Base-by-base conservation (phyloP, 1,140 invertebrate genomes). In the Cyclina sinensis region DNA sequence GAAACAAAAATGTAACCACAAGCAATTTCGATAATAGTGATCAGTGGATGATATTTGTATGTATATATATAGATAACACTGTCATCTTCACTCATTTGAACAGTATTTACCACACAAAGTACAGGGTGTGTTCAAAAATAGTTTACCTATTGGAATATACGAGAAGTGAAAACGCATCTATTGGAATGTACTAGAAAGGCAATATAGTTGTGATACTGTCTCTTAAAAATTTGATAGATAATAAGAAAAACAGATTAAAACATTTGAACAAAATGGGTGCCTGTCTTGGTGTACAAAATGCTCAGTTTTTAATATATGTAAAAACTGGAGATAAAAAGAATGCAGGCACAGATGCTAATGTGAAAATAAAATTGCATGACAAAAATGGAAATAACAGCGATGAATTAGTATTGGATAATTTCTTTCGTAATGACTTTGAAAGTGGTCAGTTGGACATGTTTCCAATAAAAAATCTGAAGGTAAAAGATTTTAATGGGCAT, bases 381-480 rank as follows among this genome's bases (percentile, higher is more conserved):
- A 91, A 92, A 24, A 81, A 90, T 0, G 95, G 93, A 12, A 90
- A 90, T 14, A 73, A 78, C 24, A 93, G 95, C 0, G 65, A 92
- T 0, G 92, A 92, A 27, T 81, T 94, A n/a, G 92, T 92, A 30
- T 90, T 96, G 9, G 93, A 95, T 83, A 90, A 94, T 48, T 93
- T 93, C 24, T 93, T 96, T 18, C 85, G 93, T 43, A 95, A 96
- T 89, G 95, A 96, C 87, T 94, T 95, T 80, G 95, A 96, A 85
- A 92, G 95, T 32, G 95, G 95, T n/a, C 89, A 90, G 24, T 92
- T 91, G 12, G 94, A 94, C 68, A 90, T 93, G 16, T 96, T 95
- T 54, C 90, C 91, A 21, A 43, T 90, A 11, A 91, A 85, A 84
- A 82, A 92, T 21, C 79, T 93, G 24, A 81, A 84, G 62, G 46